Conservation (phyloP, 1,140 invertebrate species). For the Drosophila subpulchrella region DNA sequence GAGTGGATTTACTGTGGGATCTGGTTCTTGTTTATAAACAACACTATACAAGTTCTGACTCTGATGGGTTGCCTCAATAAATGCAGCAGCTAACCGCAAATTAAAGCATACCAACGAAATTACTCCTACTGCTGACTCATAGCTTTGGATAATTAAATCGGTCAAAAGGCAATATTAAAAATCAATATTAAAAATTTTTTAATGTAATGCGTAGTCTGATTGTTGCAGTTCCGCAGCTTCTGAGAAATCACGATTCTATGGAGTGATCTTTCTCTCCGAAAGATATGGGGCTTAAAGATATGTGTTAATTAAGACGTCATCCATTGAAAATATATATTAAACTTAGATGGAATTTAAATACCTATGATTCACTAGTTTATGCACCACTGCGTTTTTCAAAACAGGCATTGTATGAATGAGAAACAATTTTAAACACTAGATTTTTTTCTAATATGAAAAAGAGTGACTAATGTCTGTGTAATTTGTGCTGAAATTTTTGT, state of each 20-base stretch:
- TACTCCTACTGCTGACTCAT: slow-evolving; percentile 42
- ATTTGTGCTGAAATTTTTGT: too few relatives aligned
- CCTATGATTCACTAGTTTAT: not conserved
- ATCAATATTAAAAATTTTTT: slow-evolving; percentile 10
- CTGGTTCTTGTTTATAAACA: too few relatives aligned
- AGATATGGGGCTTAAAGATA: not conserved
- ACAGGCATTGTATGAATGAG: not conserved
- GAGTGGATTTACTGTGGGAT: too few relatives aligned
- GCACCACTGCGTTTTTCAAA: not conserved
- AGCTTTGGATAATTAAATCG: slow-evolving; percentile 5
- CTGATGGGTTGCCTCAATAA: slow-evolving; percentile 9
- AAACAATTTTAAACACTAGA: not conserved
- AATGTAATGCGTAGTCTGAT: not conserved
- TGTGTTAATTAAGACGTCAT: too few relatives aligned
- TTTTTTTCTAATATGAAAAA: not conserved
- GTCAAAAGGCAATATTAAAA: slow-evolving; percentile 5
- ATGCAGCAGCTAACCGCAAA: slow-evolving; percentile 39
- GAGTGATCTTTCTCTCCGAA: not conserved
- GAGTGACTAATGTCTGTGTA: not conserved
- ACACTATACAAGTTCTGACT: not conserved
- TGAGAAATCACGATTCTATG: slow-evolving; percentile 13
- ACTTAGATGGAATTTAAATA: not conserved
- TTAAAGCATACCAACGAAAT: slow-evolving; percentile 44
- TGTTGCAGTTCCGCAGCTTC: not conserved
- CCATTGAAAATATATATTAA: not conserved